Percentiles rank a stretch among this genome's conserved stretches.
Conservation (phyloP, 2,113 vertebrate species). For the Megalops atlanticus region DNA sequence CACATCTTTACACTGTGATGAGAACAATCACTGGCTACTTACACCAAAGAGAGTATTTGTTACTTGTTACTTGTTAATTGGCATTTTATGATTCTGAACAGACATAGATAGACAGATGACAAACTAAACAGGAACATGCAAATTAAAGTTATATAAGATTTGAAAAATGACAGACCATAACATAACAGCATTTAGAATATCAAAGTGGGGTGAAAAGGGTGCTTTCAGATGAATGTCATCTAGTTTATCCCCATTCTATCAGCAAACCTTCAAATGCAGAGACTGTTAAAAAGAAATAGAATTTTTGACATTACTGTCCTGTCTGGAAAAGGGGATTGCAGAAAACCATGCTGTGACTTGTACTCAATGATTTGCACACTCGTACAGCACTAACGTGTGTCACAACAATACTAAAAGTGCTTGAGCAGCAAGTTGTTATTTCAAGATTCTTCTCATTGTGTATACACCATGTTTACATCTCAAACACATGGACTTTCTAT, state of each 20-base stretch:
- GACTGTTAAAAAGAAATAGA: background rate
- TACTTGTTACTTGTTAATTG: too few relatives aligned
- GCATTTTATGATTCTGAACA: background rate
- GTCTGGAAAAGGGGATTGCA: background rate
- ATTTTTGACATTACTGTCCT: background rate
- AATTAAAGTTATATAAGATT: too few relatives aligned
- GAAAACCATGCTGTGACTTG: background rate
- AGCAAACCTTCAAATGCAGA: background rate
- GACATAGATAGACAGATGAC: background rate
- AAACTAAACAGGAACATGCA: background rate
- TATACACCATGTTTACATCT: background rate
- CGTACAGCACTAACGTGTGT: too few relatives aligned
- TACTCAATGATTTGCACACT: background rate
- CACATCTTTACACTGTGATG: background rate
- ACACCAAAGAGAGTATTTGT: background rate
- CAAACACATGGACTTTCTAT: background rate
- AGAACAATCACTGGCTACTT: background rate
- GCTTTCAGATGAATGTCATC: background rate
- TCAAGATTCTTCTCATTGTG: background rate
- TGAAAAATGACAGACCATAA: background rate
- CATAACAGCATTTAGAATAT: background rate
- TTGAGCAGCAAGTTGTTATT: background rate
- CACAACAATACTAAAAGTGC: too few relatives aligned
- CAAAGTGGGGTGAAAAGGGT: background rate
- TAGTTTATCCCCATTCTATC: background rate